Conservation (phyloP, 2,797 vertebrate genomes). For the Tolypeutes matacus region DNA sequence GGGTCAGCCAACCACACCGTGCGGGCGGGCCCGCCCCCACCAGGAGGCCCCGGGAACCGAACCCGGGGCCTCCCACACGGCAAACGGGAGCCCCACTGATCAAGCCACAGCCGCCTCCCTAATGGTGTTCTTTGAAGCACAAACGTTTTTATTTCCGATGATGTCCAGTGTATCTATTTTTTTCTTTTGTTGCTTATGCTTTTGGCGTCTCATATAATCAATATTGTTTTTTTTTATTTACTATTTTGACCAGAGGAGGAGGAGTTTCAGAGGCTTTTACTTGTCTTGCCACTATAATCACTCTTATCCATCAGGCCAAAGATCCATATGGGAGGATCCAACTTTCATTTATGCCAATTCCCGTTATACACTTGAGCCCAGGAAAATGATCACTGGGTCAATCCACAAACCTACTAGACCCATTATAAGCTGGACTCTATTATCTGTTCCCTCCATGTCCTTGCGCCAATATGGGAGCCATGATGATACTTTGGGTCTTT, state of each 20-base stretch:
- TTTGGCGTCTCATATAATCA: background rate
- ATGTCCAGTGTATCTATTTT: conserved; percentile 36
- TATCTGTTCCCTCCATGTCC: background rate
- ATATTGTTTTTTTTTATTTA: too few species aligned
- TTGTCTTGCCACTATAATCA: background rate
- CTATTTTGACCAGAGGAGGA: background rate
- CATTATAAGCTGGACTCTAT: background rate
- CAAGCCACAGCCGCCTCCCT: too few species aligned
- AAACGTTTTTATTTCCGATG: background rate
- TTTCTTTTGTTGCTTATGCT: conserved; percentile 21
- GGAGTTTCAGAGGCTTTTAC: background rate
- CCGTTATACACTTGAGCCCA: background rate
- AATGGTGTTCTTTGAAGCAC: too few species aligned
- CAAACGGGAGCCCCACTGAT: too few species aligned
- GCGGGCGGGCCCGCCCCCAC: too few species aligned
- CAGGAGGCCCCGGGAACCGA: too few species aligned
- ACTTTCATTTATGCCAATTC: background rate
- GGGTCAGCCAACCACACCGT: too few species aligned
- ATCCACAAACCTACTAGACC: background rate
- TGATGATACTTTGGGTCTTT: background rate
- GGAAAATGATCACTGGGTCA: background rate
- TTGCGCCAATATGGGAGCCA: background rate
- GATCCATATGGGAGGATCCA: background rate
- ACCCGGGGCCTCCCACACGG: too few species aligned
- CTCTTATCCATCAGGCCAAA: background rate